phyloP scores from a whole-genome alignment of 2,113 vertebrate species.

The Cygnus buccinator region DNA sequence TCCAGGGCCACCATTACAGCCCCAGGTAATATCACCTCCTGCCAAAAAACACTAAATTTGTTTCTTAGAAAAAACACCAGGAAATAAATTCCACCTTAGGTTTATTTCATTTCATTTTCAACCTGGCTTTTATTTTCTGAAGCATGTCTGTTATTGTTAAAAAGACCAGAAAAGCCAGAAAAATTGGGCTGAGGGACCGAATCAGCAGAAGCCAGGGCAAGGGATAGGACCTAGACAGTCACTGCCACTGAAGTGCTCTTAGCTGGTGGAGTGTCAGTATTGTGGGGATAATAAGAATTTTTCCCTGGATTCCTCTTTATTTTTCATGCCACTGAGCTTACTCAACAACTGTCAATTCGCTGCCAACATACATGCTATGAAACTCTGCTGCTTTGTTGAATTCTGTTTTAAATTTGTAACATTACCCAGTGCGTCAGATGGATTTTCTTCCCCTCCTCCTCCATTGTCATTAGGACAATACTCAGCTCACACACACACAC shows the following conservation, averaged over 20 bases:
- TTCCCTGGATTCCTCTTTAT: neutral
- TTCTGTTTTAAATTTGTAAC: neutral
- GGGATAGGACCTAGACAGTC: neutral
- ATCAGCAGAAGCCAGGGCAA: neutral
- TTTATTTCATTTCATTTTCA: neutral
- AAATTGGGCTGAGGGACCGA: neutral
- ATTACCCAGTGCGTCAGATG: neutral
- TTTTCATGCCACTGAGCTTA: neutral
- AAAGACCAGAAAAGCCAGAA: neutral
- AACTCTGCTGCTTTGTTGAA: neutral
- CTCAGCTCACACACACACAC: no score
- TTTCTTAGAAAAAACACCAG: neutral
- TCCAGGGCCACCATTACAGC: neutral
- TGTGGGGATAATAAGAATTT: neutral
- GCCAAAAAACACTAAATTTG: neutral
- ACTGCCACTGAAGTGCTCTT: neutral
- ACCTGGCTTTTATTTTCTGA: neutral
- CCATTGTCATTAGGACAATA: neutral
- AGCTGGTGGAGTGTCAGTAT: neutral
- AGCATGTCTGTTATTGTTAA: neutral
- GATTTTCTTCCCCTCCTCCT: neutral
- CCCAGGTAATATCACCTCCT: neutral
- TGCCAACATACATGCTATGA: neutral
- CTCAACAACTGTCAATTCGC: neutral
- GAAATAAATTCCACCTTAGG: neutral